A percentile compares a stretch with the other conserved stretches of the same genome.
Conservation (phyloP, 2,113 vertebrate genomes). For the Grallaria varia region DNA sequence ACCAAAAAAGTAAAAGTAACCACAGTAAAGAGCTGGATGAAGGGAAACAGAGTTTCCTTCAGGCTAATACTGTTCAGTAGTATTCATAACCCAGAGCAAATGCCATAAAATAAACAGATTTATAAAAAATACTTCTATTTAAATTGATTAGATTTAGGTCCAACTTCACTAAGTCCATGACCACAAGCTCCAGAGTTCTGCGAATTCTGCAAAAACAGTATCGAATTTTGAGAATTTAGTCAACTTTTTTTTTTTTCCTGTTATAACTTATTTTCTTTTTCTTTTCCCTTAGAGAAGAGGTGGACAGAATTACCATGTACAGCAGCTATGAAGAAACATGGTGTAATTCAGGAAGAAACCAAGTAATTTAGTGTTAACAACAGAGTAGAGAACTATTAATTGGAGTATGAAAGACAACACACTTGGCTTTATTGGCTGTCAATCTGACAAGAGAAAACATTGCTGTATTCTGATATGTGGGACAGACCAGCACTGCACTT, state of each 20-base stretch:
- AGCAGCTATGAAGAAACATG: background rate
- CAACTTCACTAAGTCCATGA: background rate
- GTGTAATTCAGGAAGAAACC: background rate
- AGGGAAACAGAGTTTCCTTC: background rate
- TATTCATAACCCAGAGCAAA: background rate
- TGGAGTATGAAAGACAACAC: background rate
- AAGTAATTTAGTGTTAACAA: background rate
- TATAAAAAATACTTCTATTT: background rate
- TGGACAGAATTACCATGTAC: background rate
- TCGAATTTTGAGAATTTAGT: background rate
- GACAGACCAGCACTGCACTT: background rate
- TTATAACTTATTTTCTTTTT: background rate
- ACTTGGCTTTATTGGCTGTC: background rate
- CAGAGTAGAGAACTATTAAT: background rate
- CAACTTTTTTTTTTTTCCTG: background rate
- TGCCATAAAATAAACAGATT: background rate
- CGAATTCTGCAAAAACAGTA: background rate
- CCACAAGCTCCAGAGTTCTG: background rate
- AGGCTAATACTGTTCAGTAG: background rate
- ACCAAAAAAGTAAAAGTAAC: background rate
- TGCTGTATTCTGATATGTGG: background rate
- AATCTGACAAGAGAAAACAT: background rate
- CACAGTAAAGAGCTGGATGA: background rate
- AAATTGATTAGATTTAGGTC: background rate
- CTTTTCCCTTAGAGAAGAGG: background rate